phyloP scores from a whole-genome alignment of 2,113 vertebrate species.

The Catharus fuscescens region DNA sequence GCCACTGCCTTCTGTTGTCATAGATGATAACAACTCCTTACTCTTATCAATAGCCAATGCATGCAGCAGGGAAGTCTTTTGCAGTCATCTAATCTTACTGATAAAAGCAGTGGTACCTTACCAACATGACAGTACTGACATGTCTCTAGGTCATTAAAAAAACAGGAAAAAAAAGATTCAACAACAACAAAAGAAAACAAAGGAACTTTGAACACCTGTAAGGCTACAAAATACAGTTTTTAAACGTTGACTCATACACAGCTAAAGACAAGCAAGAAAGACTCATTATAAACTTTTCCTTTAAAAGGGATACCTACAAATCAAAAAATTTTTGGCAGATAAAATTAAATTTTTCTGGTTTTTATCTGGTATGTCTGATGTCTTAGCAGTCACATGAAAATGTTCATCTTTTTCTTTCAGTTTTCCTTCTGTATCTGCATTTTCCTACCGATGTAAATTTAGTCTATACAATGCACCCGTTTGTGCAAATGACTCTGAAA shows the following conservation, averaged over 20 bases:
- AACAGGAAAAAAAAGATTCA: background rate
- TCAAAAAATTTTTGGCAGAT: background rate
- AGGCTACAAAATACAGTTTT: background rate
- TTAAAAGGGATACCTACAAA: background rate
- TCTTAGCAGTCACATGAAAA: background rate
- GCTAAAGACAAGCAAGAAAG: background rate
- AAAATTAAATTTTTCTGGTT: background rate
- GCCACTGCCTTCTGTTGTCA: background rate
- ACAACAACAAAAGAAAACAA: background rate
- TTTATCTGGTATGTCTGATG: background rate
- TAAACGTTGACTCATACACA: background rate
- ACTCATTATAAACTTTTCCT: background rate
- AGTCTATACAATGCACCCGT: background rate
- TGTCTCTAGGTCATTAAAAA: background rate
- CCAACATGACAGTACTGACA: background rate
- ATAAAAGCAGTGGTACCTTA: background rate
- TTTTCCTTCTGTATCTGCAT: background rate
- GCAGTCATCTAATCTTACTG: background rate
- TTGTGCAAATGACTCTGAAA: conserved; percentile 17
- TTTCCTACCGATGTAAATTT: background rate
- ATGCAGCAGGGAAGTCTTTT: background rate
- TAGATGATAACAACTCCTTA: background rate
- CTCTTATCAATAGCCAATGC: background rate
- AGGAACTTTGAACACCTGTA: background rate
- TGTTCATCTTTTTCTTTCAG: background rate